Base-by-base conservation (phyloP, 1,140 invertebrate species). In the Pachypeltis micranthus region DNA sequence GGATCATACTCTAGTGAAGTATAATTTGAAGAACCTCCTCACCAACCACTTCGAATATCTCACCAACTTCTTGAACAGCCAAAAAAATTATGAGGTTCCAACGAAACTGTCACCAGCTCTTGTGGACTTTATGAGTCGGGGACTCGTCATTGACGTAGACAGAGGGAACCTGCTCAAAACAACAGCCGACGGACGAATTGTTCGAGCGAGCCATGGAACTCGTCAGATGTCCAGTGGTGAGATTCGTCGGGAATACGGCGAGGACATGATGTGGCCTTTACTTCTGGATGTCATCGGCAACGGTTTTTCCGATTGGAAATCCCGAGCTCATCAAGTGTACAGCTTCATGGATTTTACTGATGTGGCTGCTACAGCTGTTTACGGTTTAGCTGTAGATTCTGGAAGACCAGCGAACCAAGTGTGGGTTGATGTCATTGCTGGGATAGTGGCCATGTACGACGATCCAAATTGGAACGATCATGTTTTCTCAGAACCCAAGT, bases 281-380 rank as follows among this genome's bases (percentile, higher is more conserved):
- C 16, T 56, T 14, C 1, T 16, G 2, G 3, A 21, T 24, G 21
- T 2, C 25, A 56, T 56, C 16, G 54, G 16, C 21, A 16, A 21
- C 16, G 26, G 26, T 24, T 56, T 56, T 72, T 82, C 61, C 70
- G 75, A 16, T 74, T 76, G 0, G 76, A 78, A 81, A 1, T 77
- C 78, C 0, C 68, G 80, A 28, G 76, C 81, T 0, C 67, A 77
- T 57, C 76, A 81, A 70, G 80, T 87, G 69, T 75, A 85, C 55
- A 78, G 83, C 24, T 76, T 87, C 54, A 74, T 87, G 23, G 87
- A 90, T 72, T 88, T 85, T 69, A 90, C 89, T 73, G 87, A 90
- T 71, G 81, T 84, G 68, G 79, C 84, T 0, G 74, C 78, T 14
- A 77, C 80, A 12, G 66, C 89, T 16, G 76, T 81, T 2, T 87